Conservation (phyloP, 2,113 vertebrate genomes). For the Pica pica region DNA sequence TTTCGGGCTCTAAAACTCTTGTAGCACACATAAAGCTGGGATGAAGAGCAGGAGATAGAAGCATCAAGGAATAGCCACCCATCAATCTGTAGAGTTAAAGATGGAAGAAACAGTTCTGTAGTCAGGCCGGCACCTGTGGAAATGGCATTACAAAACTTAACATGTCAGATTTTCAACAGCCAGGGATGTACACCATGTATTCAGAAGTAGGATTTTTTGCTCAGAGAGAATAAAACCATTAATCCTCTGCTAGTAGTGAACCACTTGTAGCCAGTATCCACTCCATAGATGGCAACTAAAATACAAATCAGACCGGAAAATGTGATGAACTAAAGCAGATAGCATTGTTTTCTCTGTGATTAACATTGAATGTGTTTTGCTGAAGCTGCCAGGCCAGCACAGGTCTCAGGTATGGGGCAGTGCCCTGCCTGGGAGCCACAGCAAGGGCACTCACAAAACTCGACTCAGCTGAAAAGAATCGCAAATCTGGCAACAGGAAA, state of each 20-base stretch:
- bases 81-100: background rate
- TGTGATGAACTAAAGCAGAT: rapidly evolving
- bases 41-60: background rate
- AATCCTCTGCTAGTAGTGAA: background rate
- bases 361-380: rapidly evolving
- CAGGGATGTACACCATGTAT: background rate
- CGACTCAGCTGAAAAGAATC: background rate
- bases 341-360: background rate
- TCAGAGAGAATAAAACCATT: background rate
- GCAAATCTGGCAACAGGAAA: background rate
- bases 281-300: background rate
- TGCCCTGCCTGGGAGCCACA: background rate
- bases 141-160: background rate
- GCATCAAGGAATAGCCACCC: background rate
- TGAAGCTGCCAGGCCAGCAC: background rate
- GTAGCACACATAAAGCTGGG: background rate
- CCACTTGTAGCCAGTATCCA: background rate
- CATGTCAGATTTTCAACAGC: background rate
- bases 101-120: background rate
- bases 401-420: background rate
- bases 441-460: background rate
- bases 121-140: background rate
- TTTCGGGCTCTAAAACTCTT: background rate
- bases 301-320: background rate
- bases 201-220: background rate